A percentile compares a stretch with the other conserved stretches of the same genome.
Conservation (phyloP, 2,113 vertebrate genomes). For the Felis chaus region DNA sequence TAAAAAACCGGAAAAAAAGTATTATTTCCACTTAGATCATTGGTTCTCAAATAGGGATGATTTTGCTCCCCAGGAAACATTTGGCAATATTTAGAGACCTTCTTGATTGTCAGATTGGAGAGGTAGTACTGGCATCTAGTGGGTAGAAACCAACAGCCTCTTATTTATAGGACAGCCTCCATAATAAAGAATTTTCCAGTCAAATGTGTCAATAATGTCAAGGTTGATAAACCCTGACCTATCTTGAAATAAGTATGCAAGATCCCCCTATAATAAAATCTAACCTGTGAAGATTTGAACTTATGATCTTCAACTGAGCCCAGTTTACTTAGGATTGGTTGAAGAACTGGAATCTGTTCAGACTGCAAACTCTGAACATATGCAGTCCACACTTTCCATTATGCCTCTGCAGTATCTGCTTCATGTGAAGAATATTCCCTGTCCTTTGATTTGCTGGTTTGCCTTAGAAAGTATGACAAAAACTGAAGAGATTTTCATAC, state of each 20-base stretch:
- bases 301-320: neutral
- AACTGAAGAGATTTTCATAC: constrained; percentile 9
- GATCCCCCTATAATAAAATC: neutral
- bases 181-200: neutral
- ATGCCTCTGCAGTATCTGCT: neutral
- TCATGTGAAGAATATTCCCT: neutral
- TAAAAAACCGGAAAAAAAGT: neutral
- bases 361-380: neutral
- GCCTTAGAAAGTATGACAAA: neutral
- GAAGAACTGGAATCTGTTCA: neutral
- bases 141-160: neutral
- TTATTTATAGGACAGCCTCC: neutral
- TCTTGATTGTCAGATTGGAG: neutral
- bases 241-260: neutral
- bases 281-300: neutral
- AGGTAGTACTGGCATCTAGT: neutral
- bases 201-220: neutral
- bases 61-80: neutral
- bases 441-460: constrained; percentile 6
- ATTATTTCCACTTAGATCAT: neutral
- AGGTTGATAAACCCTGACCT: neutral
- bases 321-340: neutral
- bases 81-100: neutral
- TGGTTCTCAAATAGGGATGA: neutral
- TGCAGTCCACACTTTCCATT: neutral